Conservation (phyloP, 2,797 vertebrate species). For the Urosaurus nigricauda region DNA sequence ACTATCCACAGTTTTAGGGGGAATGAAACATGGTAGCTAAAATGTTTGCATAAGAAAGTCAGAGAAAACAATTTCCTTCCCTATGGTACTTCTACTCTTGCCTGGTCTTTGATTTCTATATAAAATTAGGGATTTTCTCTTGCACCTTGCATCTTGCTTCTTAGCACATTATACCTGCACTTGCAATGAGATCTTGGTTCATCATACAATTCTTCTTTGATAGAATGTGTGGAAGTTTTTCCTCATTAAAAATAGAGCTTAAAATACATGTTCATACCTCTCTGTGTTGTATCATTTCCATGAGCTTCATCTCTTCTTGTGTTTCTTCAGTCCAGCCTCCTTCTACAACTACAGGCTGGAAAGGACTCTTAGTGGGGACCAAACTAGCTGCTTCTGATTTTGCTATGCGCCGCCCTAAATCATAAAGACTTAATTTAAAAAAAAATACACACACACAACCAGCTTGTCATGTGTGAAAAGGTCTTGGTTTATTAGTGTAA, state of each 20-base stretch:
- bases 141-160: not conserved
- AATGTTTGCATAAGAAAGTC: not conserved
- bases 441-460: not conserved
- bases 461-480: slow-evolving; percentile 41
- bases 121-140: not conserved
- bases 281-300: slow-evolving; percentile 56
- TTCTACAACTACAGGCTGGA: slow-evolving; percentile 59
- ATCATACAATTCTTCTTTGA: not conserved
- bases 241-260: not conserved
- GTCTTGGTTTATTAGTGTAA: not conserved
- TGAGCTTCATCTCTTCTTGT: slow-evolving; percentile 65
- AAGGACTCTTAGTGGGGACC: slow-evolving; percentile 53
- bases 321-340: slow-evolving; percentile 63
- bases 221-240: not conserved
- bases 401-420: slow-evolving; percentile 52
- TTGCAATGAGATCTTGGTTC: not conserved
- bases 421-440: slow-evolving; percentile 38
- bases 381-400: slow-evolving; percentile 38
- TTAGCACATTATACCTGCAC: not conserved
- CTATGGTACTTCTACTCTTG: not conserved
- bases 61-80: not conserved
- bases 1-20: not conserved
- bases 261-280: slow-evolving; percentile 50
- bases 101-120: not conserved
- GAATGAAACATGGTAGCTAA: not conserved